A percentile compares a stretch with the other conserved stretches of the same genome.
Conservation (phyloP, 2,797 vertebrate genomes). For the Semotilus atromaculatus region DNA sequence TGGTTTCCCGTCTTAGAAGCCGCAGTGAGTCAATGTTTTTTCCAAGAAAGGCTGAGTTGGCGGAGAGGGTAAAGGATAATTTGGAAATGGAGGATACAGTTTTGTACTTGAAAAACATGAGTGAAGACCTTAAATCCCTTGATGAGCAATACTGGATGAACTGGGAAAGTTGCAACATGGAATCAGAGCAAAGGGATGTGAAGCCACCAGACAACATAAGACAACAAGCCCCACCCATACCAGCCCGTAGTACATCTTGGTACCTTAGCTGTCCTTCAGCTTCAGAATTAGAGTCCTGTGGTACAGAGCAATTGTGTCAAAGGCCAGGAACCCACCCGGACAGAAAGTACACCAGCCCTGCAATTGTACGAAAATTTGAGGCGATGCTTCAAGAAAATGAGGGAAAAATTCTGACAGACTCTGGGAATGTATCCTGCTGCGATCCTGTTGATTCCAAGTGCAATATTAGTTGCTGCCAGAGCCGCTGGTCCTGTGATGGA, state of each 20-base stretch:
- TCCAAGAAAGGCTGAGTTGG: conserved; percentile 70
- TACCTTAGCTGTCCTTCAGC: conserved; percentile 77
- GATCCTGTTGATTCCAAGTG: conserved; percentile 72
- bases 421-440: conserved; percentile 64
- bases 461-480: conserved; percentile 81
- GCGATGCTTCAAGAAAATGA: conserved; percentile 79
- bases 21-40: conserved; percentile 68
- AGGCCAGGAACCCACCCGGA: conserved; percentile 68
- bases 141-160: conserved; percentile 81
- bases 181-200: conserved; percentile 63
- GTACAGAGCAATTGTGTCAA: conserved; percentile 77
- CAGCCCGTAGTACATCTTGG: conserved; percentile 90
- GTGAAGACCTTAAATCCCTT: conserved; percentile 73
- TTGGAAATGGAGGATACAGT: conserved; percentile 68
- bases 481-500: conserved; percentile 81
- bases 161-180: conserved; percentile 62
- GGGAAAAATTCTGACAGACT: conserved; percentile 76
- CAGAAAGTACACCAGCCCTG: conserved; percentile 76
- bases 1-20: conserved; percentile 63
- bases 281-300: conserved; percentile 73
- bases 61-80: conserved; percentile 63
- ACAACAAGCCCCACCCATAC: conserved; percentile 80
- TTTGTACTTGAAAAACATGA: conserved; percentile 72
- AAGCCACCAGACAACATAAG: conserved; percentile 68
- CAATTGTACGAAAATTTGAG: conserved; percentile 76